Conservation (phyloP, 2,888 invertebrate genomes). For the Watsonalla binaria region DNA sequence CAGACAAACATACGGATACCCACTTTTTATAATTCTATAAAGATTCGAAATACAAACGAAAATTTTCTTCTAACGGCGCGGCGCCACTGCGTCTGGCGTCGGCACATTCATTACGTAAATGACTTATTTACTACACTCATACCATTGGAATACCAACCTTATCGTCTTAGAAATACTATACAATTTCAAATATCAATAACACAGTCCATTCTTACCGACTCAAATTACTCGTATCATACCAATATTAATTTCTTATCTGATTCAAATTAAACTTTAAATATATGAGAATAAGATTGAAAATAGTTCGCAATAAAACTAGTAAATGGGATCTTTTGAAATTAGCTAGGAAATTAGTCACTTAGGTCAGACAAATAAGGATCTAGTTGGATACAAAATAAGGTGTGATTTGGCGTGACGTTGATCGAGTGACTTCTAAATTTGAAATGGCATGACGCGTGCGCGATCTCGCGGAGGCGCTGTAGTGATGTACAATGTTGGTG, state of each 20-base stretch:
- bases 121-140: not conserved
- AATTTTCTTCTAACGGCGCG: not conserved
- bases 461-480: not conserved
- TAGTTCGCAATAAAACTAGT: not conserved
- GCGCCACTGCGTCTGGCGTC: not conserved
- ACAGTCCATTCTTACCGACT: not conserved
- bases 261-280: not conserved
- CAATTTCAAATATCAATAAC: not conserved
- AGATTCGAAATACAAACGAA: not conserved
- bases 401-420: constrained; percentile 8
- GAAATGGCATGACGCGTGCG: constrained; percentile 16
- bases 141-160: not conserved
- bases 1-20: not conserved
- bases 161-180: not conserved
- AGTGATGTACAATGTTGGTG: not conserved
- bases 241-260: not conserved
- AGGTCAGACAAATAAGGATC: constrained; percentile 4
- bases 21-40: not conserved
- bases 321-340: constrained; percentile 4
- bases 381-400: constrained; percentile 1
- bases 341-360: not conserved
- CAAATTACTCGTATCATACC: not conserved
- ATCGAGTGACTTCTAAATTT: constrained; percentile 25
- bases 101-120: not conserved
- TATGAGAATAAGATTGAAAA: constrained; percentile 4